Base-by-base conservation (phyloP, 2,113 vertebrate genomes). In the Phyllostomus discolor region DNA sequence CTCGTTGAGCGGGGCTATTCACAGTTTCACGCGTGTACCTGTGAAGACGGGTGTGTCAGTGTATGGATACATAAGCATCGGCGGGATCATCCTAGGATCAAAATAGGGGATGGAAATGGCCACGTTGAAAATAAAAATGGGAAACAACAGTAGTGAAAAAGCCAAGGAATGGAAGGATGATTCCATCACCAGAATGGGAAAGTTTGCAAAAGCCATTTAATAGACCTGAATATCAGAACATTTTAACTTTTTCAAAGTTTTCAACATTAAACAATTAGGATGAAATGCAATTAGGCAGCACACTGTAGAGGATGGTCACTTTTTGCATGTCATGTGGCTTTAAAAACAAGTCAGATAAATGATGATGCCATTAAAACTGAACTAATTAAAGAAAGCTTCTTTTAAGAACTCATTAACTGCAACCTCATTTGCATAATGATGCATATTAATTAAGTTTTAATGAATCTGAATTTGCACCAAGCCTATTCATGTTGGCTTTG, bases 401-500 rank as follows among this genome's bases (percentile, higher is more conserved):
- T 99, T 99, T 99, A 99, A 99, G 99, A 99, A 99, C 99, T 99
- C 99, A 99, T 99, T 99, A 99, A 99, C 99, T 99, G 99, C 99
- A 99, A 98, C 99, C 99, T 99, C 99, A 99, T 99, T 99, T 99
- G 99, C 99, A 99, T 99, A 99, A 99, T 99, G 99, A 99, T 99
- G 99, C 99, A 99, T 99, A 99, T 99, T 99, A 99, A 99, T 99
- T 99, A 99, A 99, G 99, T 99, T 99, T 99, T 99, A 99, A 99
- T 99, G 99, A 99, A 99, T 99, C 99, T 99, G 99, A 99, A 99
- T 99, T 99, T 99, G 99, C 99, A 99, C 99, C 99, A 99, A 99
- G 99, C 99, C 99, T 99, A 99, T 99, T 99, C 99, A 99, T 99
- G 99, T 99, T 99, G 99, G 99, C 99, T 99, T 99, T 99, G 99